A percentile compares a stretch with the other conserved stretches of the same genome.
phyloP scores from a whole-genome alignment of 1,140 invertebrate species.

The Sycobia sp. region DNA sequence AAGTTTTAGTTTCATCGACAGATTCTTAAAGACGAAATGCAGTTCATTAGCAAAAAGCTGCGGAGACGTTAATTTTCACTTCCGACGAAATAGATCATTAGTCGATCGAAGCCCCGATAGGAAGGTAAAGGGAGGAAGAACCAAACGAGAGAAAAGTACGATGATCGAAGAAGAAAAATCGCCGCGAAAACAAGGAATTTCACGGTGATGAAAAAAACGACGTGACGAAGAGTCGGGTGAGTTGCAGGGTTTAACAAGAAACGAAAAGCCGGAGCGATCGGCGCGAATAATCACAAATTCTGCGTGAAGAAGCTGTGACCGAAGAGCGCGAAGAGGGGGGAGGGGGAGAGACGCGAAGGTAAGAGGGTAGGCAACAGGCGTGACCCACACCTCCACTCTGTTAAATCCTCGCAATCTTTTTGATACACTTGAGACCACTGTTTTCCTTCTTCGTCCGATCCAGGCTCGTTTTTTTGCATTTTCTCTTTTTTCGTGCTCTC shows the following conservation, averaged over 20 bases:
- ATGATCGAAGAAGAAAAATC: background rate
- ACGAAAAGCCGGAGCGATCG: background rate
- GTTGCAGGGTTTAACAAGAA: constrained; percentile 15
- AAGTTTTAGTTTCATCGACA: too few species aligned
- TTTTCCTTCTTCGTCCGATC: constrained; percentile 33
- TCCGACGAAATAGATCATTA: too few species aligned
- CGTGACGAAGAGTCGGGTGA: background rate
- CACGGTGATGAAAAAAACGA: background rate
- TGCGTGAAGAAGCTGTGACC: constrained; percentile 54
- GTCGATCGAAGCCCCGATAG: too few species aligned
- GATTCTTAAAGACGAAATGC: too few species aligned
- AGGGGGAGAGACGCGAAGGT: too few species aligned
- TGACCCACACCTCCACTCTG: constrained; percentile 47
- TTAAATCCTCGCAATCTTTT: constrained; percentile 37
- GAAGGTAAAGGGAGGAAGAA: too few species aligned
- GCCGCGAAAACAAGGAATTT: background rate
- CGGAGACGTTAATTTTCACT: too few species aligned
- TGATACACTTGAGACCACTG: constrained; percentile 33
- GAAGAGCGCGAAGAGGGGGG: constrained; percentile 4
- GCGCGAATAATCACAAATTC: constrained; percentile 53
- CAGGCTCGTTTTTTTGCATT: background rate
- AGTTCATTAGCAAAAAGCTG: too few species aligned
- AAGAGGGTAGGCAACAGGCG: constrained; percentile 50
- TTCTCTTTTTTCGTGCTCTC: constrained; percentile 41
- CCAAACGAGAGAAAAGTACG: background rate